Evolutionary conservation across 2,888 invertebrate genomes (phyloP).

Genomic region (Alloplasta piceator): DNA sequence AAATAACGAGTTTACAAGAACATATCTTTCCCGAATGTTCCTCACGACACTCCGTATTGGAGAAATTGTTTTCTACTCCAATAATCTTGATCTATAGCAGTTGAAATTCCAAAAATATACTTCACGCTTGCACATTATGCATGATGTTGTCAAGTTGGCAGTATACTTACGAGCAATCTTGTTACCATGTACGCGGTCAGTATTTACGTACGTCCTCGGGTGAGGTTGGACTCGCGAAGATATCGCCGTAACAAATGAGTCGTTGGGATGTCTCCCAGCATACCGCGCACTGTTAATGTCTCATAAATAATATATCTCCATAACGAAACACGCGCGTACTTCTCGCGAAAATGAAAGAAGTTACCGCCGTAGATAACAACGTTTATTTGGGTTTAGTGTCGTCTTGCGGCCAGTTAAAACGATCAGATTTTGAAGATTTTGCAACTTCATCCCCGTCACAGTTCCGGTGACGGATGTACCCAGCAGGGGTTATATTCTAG

Average conservation of each 20-base stretch:
- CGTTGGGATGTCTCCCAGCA: constrained; percentile 29
- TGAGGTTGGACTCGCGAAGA: constrained; percentile 26
- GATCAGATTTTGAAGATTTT: constrained; percentile 29
- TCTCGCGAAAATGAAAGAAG: constrained; percentile 33
- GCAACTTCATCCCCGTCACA: background rate
- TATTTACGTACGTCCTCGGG: constrained; percentile 63
- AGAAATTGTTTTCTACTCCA: too few species aligned
- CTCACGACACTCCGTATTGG: too few species aligned
- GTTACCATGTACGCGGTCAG: constrained; percentile 53
- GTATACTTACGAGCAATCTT: constrained; percentile 61
- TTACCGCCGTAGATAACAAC: constrained; percentile 30
- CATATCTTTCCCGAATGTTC: too few species aligned
- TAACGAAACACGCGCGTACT: constrained; percentile 55
- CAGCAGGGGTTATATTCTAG: too few species aligned
- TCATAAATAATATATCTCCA: constrained; percentile 63
- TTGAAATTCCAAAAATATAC: constrained; percentile 28
- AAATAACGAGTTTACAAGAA: too few species aligned
- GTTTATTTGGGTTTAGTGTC: constrained; percentile 56
- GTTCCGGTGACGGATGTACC: too few species aligned
- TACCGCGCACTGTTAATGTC: constrained; percentile 63
- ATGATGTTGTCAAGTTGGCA: constrained; percentile 34
- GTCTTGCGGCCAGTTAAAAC: constrained; percentile 28
- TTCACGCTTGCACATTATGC: constrained; percentile 22
- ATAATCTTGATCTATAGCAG: constrained; percentile 61
- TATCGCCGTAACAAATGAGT: constrained; percentile 20